Base-by-base conservation (phyloP, 1,140 invertebrate species). In the Psix sp. region DNA sequence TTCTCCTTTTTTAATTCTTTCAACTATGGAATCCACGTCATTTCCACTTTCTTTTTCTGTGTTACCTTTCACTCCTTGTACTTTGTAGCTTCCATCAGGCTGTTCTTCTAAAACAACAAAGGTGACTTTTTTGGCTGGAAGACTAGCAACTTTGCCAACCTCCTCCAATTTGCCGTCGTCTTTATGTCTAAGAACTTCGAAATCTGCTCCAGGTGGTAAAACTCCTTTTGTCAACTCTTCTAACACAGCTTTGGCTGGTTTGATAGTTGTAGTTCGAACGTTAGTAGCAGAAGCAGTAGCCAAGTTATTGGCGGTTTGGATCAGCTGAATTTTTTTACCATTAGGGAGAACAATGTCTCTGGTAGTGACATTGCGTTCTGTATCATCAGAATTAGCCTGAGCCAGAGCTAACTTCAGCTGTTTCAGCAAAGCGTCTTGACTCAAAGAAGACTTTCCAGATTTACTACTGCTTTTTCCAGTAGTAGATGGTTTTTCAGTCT, bases 31-130 rank as follows among this genome's bases (percentile, higher is more conserved):
- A 65, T 95, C 92, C 0, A 95, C 92, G 74, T 94, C 93, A 1
- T 86, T 85, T 0, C 85, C 87, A n/a, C 88, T 89, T 11, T 91
- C 90, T 72, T 92, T 91, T n/a, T 91, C 91, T 2, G 90, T 89
- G 78, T 93, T 92, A 56, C 93, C 91, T 63, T 82, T 84, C 3
- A 80, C 74, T 13, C 79, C 79, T 35, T 80, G 79, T 1, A 95
- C 93, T 84, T 94, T 94, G 40, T 93, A 93, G 33, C 91, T 93
- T 17, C 94, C 94, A 76, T 95, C 94, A 0, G 91, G 89, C 81
- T 95, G 94, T 77, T 95, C 94, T 84, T 95, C 94, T 10, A 95
- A 84, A 21, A 95, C 92, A 2, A 95, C 94, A 74, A 95, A 95
- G 0, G 94, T 95, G 0, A 94, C 93, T 79, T 94, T 94, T 82